Percentiles rank a stretch among this genome's conserved stretches.
Conservation (phyloP, 2,113 vertebrate genomes). For the Drymodes brunneopygia region DNA sequence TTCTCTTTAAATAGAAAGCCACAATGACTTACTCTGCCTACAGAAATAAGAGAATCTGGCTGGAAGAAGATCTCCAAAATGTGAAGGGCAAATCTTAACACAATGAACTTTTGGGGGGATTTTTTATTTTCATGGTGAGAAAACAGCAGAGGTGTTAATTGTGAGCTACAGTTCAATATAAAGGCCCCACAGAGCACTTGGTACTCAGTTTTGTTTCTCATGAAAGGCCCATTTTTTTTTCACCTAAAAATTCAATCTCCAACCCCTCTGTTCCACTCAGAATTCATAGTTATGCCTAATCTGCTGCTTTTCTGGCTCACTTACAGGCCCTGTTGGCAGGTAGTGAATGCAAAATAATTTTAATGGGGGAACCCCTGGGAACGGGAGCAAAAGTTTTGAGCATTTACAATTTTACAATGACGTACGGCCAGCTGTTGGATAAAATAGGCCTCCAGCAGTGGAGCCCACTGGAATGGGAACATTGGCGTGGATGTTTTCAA, state of each 20-base stretch:
- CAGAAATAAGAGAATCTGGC: conserved; percentile 38
- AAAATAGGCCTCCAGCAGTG: neutral
- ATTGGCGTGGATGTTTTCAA: conserved; percentile 28
- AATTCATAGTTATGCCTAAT: conserved; percentile 79
- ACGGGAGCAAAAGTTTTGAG: conserved; percentile 71
- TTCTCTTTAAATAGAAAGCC: conserved; percentile 51
- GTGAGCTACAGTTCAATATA: conserved; percentile 63
- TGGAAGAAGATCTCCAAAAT: conserved; percentile 41
- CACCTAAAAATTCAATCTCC: conserved; percentile 57
- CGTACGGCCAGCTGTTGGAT: conserved; percentile 55
- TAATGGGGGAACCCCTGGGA: conserved; percentile 76
- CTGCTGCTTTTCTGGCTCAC: conserved; percentile 73
- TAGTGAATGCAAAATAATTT: conserved; percentile 80
- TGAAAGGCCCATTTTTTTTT: conserved; percentile 27
- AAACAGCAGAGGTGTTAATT: conserved; percentile 61
- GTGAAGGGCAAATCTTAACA: neutral
- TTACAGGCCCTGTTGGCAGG: conserved; percentile 74
- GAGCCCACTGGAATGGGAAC: neutral
- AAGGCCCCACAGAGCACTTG: conserved; percentile 59
- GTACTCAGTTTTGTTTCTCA: conserved; percentile 68
- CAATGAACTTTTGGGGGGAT: conserved; percentile 52
- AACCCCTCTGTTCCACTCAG: conserved; percentile 64
- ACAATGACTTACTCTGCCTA: conserved; percentile 29
- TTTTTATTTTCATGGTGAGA: conserved; percentile 60
- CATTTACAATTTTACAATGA: conserved; percentile 69